phyloP scores from a whole-genome alignment of 2,797 vertebrate species.

The Sebastes oblongus region DNA sequence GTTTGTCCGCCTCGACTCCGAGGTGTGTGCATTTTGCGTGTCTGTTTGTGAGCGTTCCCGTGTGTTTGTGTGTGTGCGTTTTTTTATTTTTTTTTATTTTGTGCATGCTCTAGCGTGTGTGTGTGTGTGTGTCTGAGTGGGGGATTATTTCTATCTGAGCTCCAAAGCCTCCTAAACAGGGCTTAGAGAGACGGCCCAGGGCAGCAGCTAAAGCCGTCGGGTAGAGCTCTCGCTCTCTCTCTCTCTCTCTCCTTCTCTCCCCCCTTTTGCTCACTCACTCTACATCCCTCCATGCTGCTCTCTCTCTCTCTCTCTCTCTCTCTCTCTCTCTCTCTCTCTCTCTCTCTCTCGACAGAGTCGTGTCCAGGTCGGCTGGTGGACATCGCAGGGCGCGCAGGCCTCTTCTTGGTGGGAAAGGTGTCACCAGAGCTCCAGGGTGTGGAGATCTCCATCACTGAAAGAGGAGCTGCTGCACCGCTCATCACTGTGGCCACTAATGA shows the following conservation, averaged over 20 bases:
- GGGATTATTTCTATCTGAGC: slow-evolving; percentile 83
- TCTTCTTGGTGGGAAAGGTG: slow-evolving; percentile 93
- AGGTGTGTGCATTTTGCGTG: slow-evolving; percentile 31
- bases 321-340: no score
- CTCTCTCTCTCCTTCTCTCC: background rate
- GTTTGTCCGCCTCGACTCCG: slow-evolving; percentile 51
- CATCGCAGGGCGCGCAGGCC: slow-evolving; percentile 91
- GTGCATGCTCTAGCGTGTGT: slow-evolving; percentile 11
- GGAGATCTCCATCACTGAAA: slow-evolving; percentile 93
- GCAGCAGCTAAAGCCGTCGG: slow-evolving; percentile 79
- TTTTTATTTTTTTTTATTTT: background rate
- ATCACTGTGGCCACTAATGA: slow-evolving; percentile 91
- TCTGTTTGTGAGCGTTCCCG: slow-evolving; percentile 13
- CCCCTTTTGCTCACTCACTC: background rate
- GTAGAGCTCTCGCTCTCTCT: slow-evolving; percentile 60
- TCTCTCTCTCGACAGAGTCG: slow-evolving; percentile 80
- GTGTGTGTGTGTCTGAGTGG: slow-evolving; percentile 73
- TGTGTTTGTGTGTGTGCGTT: background rate
- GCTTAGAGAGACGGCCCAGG: slow-evolving; percentile 81
- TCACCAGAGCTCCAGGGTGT: slow-evolving; percentile 92
- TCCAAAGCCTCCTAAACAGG: slow-evolving; percentile 82
- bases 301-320: background rate
- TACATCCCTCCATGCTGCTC: background rate
- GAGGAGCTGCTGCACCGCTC: slow-evolving; percentile 83
- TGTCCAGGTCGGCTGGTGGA: slow-evolving; percentile 95